A percentile compares a stretch with the other conserved stretches of the same genome.
phyloP scores from a whole-genome alignment of 2,888 invertebrate species.

The Physocephala rufipes region DNA sequence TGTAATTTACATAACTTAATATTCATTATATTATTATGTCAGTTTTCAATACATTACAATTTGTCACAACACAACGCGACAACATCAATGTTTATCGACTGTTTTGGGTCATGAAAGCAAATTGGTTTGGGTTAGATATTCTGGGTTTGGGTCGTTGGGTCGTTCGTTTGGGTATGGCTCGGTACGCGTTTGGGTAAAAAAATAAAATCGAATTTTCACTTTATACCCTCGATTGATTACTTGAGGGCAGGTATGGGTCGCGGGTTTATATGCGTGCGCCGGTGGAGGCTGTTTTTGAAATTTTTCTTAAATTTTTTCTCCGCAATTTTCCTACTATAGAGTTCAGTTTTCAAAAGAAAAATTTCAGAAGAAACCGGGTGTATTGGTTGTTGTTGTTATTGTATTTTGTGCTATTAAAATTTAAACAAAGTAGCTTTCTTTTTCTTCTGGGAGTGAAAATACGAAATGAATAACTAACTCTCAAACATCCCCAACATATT shows the following conservation, averaged over 20 bases:
- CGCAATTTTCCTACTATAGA: too few species aligned
- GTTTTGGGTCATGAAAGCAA: neutral
- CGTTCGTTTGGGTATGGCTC: neutral
- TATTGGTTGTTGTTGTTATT: slow-evolving; percentile 22
- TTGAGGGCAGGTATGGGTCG: too few species aligned
- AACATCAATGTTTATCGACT: neutral
- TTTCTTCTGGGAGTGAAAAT: slow-evolving; percentile 26
- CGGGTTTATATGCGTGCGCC: too few species aligned
- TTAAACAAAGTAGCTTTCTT: slow-evolving; percentile 58
- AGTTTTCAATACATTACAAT: slow-evolving; percentile 62
- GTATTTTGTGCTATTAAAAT: slow-evolving; percentile 52
- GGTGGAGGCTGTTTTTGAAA: too few species aligned
- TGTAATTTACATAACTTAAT: slow-evolving; percentile 64
- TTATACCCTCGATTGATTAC: too few species aligned
- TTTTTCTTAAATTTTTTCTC: slow-evolving; percentile 10
- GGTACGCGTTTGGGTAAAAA: too few species aligned
- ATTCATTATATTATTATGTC: slow-evolving; percentile 64
- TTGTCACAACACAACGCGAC: slow-evolving; percentile 25
- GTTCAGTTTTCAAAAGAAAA: too few species aligned
- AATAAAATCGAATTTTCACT: too few species aligned
- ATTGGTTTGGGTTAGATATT: slow-evolving; percentile 25
- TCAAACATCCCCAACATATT: too few species aligned
- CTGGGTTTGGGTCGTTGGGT: neutral
- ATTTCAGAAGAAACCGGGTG: too few species aligned
- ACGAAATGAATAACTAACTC: slow-evolving; percentile 24